Percentiles rank a stretch among this genome's conserved stretches.
Evolutionary conservation across 2,113 vertebrate species (phyloP).

Genomic region (Paracanthobrama guichenoti): DNA sequence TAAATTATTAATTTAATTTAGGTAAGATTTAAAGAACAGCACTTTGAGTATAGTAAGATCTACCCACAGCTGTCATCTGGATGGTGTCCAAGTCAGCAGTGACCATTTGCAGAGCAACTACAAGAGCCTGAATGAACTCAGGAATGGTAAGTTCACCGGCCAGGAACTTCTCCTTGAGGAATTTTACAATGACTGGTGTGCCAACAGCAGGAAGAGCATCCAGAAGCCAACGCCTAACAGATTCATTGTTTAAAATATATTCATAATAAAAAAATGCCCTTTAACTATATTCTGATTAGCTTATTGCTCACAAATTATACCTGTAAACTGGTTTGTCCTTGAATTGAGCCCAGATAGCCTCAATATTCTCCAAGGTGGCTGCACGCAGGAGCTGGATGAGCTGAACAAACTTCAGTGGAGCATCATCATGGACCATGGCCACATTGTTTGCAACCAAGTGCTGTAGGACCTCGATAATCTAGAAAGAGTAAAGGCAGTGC

Average conservation of each 20-base stretch:
- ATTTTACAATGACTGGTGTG: constrained; percentile 69
- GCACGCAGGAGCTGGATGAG: constrained; percentile 75
- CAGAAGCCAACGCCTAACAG: constrained; percentile 76
- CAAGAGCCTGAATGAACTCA: constrained; percentile 70
- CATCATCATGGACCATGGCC: constrained; percentile 72
- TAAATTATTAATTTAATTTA: background rate
- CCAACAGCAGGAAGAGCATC: constrained; percentile 75
- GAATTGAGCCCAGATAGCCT: constrained; percentile 69
- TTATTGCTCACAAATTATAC: constrained; percentile 46
- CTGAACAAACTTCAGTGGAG: constrained; percentile 76
- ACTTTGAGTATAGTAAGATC: background rate
- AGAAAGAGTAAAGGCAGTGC: background rate
- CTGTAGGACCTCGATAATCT: constrained; percentile 76
- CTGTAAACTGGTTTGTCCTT: constrained; percentile 59
- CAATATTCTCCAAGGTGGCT: constrained; percentile 59
- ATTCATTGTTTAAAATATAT: background rate
- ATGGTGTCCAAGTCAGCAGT: constrained; percentile 71
- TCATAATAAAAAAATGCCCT: background rate
- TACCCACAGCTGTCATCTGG: constrained; percentile 70
- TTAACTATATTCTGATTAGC: background rate
- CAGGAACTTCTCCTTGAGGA: constrained; percentile 76
- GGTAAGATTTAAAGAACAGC: background rate
- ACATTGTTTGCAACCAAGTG: constrained; percentile 73
- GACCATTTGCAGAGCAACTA: constrained; percentile 74
- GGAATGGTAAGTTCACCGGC: constrained; percentile 65